Base-by-base conservation (phyloP, 92 coral and sea anemone species). In the Epizoanthus stellaris region DNA sequence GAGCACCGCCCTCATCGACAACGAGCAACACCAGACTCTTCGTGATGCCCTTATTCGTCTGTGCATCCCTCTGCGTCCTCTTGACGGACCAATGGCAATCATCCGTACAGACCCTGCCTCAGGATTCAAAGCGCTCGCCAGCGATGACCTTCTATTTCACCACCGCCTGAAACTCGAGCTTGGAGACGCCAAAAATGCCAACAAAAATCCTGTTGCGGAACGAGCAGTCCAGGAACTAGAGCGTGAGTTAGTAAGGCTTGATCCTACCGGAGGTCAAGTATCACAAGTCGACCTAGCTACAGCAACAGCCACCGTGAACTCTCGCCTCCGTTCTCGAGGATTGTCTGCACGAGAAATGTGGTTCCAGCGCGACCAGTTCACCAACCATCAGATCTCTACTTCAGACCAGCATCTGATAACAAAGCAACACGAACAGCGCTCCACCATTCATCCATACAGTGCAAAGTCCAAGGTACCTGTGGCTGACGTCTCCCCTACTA, bases 31-130 rank as follows among this genome's bases (percentile, higher is more conserved):
- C 52, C 52, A 45, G 52, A 45, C 52, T 45, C 52, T 45, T 9
- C 52, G 52, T 45, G 52, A 45, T 45, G 52, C 52, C 52, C 52
- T 45, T 9, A 45, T 45, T 4, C 70, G 4, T 71, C 65, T 82
- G 30, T 67, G 75, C 67, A 68, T 82, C 86, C 86, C 42, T 19
- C 25, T 82, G 47, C 47, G 77, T 30, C 73, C 73, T 8, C 73
- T 71, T 71, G 57, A 40, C 34, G 58, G 77, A 15, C 62, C 40
- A 40, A 73, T 73, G 77, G 63, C 82, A 77, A 43, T 11, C 19
- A 87, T 92, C 67, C 80, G 86, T 4, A 89, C 93, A 49, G 93
- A 89, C 69, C 95, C 91, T 20, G 91, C 93, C 70, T 84, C 91
- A 7, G 91, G 90, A 45, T 87, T 89, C 58, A 89, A 87, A 70